phyloP scores from a whole-genome alignment of 2,888 invertebrate species.

The Apoda limacodes region DNA sequence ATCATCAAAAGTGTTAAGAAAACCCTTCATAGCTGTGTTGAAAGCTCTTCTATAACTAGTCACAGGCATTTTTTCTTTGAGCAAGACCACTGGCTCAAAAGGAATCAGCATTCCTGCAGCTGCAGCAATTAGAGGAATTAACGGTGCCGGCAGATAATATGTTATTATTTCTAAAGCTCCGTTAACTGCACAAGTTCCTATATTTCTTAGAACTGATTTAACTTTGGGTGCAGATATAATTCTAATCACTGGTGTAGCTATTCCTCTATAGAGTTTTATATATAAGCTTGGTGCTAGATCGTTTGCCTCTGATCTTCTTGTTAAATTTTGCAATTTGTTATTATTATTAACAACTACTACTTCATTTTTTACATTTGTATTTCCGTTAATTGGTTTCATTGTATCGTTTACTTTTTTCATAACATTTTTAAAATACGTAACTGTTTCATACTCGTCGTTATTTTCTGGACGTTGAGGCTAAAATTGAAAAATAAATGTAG shows the following conservation, averaged over 20 bases:
- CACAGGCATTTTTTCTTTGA: slow-evolving; percentile 50
- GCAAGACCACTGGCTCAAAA: slow-evolving; percentile 50
- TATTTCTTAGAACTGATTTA: slow-evolving; percentile 35
- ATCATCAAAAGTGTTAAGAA: slow-evolving; percentile 45
- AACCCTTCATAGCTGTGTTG: slow-evolving; percentile 40
- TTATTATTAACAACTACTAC: slow-evolving; percentile 1
- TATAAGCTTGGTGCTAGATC: slow-evolving; percentile 13
- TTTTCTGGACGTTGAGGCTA: slow-evolving; percentile 42
- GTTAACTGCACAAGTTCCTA: slow-evolving; percentile 52
- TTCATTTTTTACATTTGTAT: slow-evolving; percentile 6
- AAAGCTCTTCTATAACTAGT: slow-evolving; percentile 52
- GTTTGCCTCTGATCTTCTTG: slow-evolving; percentile 2
- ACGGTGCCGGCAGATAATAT: slow-evolving; percentile 45
- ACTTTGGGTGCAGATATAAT: slow-evolving; percentile 38
- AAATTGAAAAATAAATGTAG: too few species aligned
- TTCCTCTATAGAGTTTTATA: slow-evolving; percentile 24
- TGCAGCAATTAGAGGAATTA: slow-evolving; percentile 51
- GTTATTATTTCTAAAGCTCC: slow-evolving; percentile 52
- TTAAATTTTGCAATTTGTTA: background rate
- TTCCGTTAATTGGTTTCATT: slow-evolving; percentile 2
- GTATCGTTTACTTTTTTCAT: slow-evolving; percentile 8
- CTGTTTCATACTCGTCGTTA: slow-evolving; percentile 31
- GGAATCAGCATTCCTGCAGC: slow-evolving; percentile 54
- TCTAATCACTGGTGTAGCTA: slow-evolving; percentile 29
- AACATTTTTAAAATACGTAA: too few species aligned